phyloP scores from a whole-genome alignment of 2,797 vertebrate genomes.

The Heterohyrax brucei region DNA sequence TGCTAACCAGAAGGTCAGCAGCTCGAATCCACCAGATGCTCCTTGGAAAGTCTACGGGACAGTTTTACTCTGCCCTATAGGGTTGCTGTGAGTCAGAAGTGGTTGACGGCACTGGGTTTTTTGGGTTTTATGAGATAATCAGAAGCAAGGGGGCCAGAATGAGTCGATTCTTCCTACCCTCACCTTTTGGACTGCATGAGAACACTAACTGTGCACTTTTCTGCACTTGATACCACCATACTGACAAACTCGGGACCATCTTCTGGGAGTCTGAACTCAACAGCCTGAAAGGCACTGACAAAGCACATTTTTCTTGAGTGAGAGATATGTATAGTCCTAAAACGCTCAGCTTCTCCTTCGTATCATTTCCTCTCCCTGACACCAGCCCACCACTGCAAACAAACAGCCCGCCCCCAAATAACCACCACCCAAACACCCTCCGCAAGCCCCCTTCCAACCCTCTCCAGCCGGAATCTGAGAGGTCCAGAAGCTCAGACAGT shows the following conservation, averaged over 20 bases:
- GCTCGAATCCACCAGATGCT: no score
- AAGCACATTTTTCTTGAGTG: conserved; percentile 72
- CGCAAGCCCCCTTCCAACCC: not conserved
- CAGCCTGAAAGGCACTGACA: conserved; percentile 41
- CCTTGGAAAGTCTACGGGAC: no score
- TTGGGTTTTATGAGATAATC: conserved; percentile 52
- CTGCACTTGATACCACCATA: no score
- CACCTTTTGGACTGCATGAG: rapidly evolving
- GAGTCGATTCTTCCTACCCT: not conserved
- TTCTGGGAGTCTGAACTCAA: not conserved
- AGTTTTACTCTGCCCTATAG: no score
- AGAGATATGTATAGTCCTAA: conserved; percentile 70
- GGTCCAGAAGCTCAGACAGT: not conserved
- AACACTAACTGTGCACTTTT: not conserved
- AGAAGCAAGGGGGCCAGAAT: conserved; percentile 81
- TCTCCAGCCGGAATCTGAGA: conserved; percentile 18
- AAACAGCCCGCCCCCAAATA: not conserved
- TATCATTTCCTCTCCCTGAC: not conserved
- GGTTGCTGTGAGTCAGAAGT: no score
- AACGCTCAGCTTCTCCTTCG: not conserved
- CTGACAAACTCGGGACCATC: not conserved
- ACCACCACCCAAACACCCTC: not conserved
- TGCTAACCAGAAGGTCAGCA: no score
- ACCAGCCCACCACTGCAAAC: conserved; percentile 1
- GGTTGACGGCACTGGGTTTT: no score